These are phyloP conservation scores for Peromyscus attwateri DNA, from an alignment of 2,797 vertebrate species.

Conservation along the genomic window DNA sequence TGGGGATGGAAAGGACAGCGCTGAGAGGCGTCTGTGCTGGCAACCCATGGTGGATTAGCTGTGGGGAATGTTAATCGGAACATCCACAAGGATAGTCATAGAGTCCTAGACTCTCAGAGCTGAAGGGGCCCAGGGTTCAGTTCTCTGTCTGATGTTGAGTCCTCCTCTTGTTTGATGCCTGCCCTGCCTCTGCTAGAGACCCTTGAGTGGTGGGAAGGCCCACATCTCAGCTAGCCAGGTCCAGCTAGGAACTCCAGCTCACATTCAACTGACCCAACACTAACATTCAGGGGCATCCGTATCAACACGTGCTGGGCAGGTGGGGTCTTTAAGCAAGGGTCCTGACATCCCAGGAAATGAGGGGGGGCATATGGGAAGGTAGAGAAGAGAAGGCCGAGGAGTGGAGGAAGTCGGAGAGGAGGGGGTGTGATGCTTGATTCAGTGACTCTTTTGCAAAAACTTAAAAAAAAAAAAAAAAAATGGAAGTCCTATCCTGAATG, in stretches of 20 bases:
- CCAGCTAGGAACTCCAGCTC: neutral
- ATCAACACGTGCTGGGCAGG: too few species aligned
- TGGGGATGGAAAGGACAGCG: neutral
- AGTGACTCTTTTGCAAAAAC: conserved; percentile 12
- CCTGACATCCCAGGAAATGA: neutral
- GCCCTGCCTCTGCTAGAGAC: neutral
- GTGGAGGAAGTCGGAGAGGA: neutral
- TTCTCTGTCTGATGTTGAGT: neutral
- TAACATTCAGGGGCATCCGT: neutral
- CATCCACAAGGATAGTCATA: neutral
- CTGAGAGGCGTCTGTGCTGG: neutral
- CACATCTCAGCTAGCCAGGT: neutral
- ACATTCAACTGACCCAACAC: neutral
- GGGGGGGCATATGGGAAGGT: accelerated
- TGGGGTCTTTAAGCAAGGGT: neutral
- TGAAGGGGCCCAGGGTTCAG: neutral
- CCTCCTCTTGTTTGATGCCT: neutral
- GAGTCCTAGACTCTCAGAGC: neutral
- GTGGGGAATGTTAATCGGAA: neutral
- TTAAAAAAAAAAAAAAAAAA: neutral
- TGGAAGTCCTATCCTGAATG: neutral
- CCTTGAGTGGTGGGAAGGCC: neutral
- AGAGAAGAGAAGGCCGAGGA: neutral
- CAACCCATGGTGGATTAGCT: neutral
- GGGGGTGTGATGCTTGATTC: neutral